phyloP scores from a whole-genome alignment of 1,140 invertebrate species.

The Orius insidiosus region DNA sequence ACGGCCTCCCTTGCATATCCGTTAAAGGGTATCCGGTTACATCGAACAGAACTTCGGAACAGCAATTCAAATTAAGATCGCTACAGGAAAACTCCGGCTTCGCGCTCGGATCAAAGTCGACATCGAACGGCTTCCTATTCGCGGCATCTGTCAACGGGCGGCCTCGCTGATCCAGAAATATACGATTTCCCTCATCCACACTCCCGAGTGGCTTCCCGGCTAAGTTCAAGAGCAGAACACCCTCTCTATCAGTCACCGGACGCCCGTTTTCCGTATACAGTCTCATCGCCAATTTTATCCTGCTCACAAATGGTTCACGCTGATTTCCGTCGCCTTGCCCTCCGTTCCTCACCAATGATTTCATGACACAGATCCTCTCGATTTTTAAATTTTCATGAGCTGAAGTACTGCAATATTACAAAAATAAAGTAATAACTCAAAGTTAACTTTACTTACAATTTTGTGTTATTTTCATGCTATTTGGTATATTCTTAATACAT shows the following conservation, averaged over 20 bases:
- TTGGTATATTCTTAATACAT: too few species aligned
- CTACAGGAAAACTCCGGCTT: background rate
- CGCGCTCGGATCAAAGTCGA: conserved; percentile 1
- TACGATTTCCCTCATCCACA: background rate
- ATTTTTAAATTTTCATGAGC: too few species aligned
- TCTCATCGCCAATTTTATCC: conserved; percentile 1
- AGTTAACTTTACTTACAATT: too few species aligned
- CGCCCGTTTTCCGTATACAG: background rate
- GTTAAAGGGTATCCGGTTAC: conserved; percentile 1
- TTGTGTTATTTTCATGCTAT: too few species aligned
- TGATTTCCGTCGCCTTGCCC: too few species aligned
- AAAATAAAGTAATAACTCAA: too few species aligned
- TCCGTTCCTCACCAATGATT: too few species aligned
- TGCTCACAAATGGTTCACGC: background rate
- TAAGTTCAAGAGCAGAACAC: background rate
- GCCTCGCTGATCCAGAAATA: conserved; percentile 1
- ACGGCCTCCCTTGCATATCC: background rate
- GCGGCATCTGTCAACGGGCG: background rate
- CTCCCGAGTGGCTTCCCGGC: background rate
- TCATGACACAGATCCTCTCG: too few species aligned
- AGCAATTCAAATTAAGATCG: background rate
- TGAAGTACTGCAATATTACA: too few species aligned
- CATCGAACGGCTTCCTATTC: background rate
- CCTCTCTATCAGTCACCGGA: conserved; percentile 2
- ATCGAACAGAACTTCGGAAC: conserved; percentile 1